Conservation (phyloP, 2,113 vertebrate genomes). For the Reinhardtius hippoglossoides region DNA sequence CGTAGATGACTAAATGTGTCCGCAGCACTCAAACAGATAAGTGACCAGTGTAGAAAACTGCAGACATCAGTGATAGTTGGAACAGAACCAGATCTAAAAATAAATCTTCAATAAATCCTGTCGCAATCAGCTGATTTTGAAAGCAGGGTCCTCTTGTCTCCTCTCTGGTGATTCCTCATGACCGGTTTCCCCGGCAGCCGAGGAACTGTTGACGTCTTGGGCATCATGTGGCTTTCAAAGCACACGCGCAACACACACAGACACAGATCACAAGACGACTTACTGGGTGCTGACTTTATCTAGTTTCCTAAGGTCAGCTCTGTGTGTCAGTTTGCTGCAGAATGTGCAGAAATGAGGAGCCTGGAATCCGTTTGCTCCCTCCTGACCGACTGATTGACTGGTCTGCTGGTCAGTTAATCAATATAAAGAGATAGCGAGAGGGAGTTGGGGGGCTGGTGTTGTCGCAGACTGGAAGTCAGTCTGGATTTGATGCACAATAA, state of each 20-base stretch:
- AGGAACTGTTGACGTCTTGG: slow-evolving; percentile 56
- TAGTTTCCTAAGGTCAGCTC: slow-evolving; percentile 22
- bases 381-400: not conserved
- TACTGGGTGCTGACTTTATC: slow-evolving; percentile 26
- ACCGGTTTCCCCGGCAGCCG: slow-evolving; percentile 52
- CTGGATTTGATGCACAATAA: not conserved
- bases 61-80: not conserved
- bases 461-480: not conserved
- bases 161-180: slow-evolving; percentile 54
- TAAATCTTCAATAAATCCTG: not conserved
- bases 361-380: not conserved
- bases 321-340: not conserved
- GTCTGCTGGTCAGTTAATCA: slow-evolving; percentile 41
- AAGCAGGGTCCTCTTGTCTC: slow-evolving; percentile 9
- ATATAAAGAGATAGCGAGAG: not conserved
- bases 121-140: slow-evolving; percentile 57
- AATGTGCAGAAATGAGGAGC: no score
- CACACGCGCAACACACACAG: slow-evolving; percentile 13
- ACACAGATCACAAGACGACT: slow-evolving; percentile 60
- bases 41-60: no score
- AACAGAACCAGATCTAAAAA: not conserved
- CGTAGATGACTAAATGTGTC: no score
- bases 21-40: no score
- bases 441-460: not conserved
- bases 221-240: slow-evolving; percentile 61